Base-by-base conservation (phyloP, 2,113 vertebrate species). In the Nerophis lumbriciformis region DNA sequence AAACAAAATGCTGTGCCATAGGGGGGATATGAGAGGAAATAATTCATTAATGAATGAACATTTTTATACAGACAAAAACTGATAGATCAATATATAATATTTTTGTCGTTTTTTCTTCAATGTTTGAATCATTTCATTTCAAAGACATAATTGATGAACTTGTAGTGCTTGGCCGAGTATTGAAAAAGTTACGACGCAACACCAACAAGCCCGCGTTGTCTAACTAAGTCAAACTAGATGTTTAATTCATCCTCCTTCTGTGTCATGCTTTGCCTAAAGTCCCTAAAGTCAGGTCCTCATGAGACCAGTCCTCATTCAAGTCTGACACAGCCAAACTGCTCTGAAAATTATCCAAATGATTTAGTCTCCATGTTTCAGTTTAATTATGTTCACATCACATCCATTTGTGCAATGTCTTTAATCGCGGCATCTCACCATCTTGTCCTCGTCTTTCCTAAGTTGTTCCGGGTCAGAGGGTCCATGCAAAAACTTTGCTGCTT, bases 241-340 rank as follows among this genome's bases (percentile, higher is more conserved):
- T 70, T 66, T 37, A 37, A 47, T 49, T 73, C 73, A 74, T 65
- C 39, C 51, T 50, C 58, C 14, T 44, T 35, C 71, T 66, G 39
- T 72, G 70, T 79, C 61, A 72, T 69, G 73, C 65, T 77, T 76
- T 74, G 52, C 50, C 49, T 63, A 69, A 71, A 67, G 77, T 85
- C 76, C 72, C 59, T 5, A 48, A 66, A 66, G 69, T 61, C 47
- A 37, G 14, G 67, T 72, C 64, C 78, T 83, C 76, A 42, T 49
- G 72, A 71, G 78, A 14, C 53, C 59, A 79, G 77, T 66, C 65
- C 80, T 79, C 69, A 78, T 78, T 79, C 59, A 83, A 54, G 57
- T 73, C 51, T 59, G 48, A 58, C 68, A 0, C 48, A 72, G 53
- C 51, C 70, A 63, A 42, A 73, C 51, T 19, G 55, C 61, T 44